Evolutionary conservation across 2,113 vertebrate species (phyloP).

Genomic region (Platysteira castanea): DNA sequence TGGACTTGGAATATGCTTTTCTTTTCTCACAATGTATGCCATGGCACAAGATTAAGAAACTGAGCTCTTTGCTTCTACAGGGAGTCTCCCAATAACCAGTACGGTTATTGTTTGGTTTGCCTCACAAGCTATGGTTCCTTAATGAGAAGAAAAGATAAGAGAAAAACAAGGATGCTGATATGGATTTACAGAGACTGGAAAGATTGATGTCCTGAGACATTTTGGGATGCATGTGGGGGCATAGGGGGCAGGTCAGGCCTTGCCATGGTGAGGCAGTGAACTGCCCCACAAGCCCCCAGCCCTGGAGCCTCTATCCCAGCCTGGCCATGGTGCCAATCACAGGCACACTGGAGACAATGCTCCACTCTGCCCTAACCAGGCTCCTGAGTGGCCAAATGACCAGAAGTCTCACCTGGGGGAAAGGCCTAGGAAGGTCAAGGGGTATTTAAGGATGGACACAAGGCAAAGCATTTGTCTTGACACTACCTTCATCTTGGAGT

Average conservation of each 20-base stretch:
- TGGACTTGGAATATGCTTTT: not conserved
- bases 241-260: not conserved
- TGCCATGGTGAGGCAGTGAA: not conserved
- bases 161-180: not conserved
- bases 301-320: not conserved
- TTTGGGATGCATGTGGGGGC: not conserved
- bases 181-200: not conserved
- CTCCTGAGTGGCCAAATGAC: not conserved
- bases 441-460: fast-evolving
- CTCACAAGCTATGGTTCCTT: not conserved
- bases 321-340: not conserved
- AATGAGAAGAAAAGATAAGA: not conserved
- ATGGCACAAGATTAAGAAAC: not conserved
- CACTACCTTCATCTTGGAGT: not conserved
- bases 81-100: not conserved
- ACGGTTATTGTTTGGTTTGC: not conserved
- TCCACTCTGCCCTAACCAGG: not conserved
- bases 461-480: not conserved
- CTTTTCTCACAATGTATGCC: not conserved
- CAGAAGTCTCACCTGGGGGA: not conserved
- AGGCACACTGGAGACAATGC: not conserved
- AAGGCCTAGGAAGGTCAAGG: not conserved
- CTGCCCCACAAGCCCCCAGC: too few species aligned
- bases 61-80: not conserved
- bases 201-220: not conserved